phyloP scores from a whole-genome alignment of 2,113 vertebrate species.

The Melanotaenia duboulayi region DNA sequence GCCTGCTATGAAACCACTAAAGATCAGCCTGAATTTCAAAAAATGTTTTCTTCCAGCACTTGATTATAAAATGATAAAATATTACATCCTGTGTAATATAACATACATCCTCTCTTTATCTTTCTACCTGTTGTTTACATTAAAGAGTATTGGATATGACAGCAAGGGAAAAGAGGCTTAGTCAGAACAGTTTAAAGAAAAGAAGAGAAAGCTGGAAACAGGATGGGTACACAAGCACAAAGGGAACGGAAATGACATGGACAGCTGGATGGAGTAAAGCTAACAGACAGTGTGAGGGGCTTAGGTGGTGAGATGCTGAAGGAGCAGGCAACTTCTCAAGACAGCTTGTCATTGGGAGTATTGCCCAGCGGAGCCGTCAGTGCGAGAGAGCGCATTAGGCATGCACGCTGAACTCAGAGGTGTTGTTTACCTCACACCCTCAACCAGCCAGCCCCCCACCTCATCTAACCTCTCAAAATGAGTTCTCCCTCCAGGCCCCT shows the following conservation, averaged over 20 bases:
- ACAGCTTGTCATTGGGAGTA: constrained; percentile 67
- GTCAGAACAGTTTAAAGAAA: background rate
- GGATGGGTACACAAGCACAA: constrained; percentile 1
- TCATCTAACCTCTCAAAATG: constrained; percentile 62
- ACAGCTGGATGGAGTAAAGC: constrained; percentile 47
- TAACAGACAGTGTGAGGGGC: constrained; percentile 37
- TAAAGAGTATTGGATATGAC: constrained; percentile 7
- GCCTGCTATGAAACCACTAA: constrained; percentile 49
- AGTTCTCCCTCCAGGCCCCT: constrained; percentile 56
- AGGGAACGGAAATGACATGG: constrained; percentile 13
- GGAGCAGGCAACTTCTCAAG: constrained; percentile 55
- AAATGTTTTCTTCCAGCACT: constrained; percentile 18
- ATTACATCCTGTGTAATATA: constrained; percentile 27
- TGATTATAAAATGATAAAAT: constrained; percentile 16
- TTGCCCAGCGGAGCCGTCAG: constrained; percentile 54
- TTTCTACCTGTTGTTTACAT: constrained; percentile 15
- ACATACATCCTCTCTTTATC: constrained; percentile 8
- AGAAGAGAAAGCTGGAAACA: constrained; percentile 9
- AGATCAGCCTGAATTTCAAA: constrained; percentile 25
- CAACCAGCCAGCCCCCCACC: constrained; percentile 52
- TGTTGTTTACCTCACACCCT: constrained; percentile 77
- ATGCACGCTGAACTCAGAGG: constrained; percentile 73
- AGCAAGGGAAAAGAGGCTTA: background rate
- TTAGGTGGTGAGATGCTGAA: constrained; percentile 40
- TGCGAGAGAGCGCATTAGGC: constrained; percentile 62